Evolutionary conservation across 2,888 invertebrate species (phyloP).

Genomic region (Trichogramma evanescens): DNA sequence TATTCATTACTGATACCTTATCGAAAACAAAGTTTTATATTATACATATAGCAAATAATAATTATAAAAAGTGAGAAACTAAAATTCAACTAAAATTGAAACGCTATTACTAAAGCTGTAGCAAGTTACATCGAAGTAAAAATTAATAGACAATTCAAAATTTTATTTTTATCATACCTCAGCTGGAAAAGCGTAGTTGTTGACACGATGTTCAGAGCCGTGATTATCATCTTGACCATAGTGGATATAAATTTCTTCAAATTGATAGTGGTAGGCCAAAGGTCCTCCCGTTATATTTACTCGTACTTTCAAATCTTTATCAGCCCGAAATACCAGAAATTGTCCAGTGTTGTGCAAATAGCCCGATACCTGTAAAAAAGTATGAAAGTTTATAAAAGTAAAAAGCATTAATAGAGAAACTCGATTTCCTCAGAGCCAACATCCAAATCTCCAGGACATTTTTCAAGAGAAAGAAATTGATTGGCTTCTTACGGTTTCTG

Average conservation of each 20-base stretch:
- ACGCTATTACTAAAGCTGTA: neutral
- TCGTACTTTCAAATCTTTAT: conserved; percentile 82
- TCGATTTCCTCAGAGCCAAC: too few species aligned
- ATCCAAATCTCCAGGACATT: too few species aligned
- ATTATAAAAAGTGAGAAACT: neutral
- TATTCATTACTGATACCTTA: neutral
- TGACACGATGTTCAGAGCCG: conserved; percentile 94
- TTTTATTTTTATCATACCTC: conserved; percentile 62
- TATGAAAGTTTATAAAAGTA: neutral
- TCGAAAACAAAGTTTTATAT: neutral
- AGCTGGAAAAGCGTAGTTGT: conserved; percentile 91
- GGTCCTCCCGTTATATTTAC: conserved; percentile 96
- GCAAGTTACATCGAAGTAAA: neutral
- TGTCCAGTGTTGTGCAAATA: conserved; percentile 89
- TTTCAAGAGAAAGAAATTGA: too few species aligned
- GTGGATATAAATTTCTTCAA: conserved; percentile 92
- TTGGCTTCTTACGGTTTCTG: too few species aligned
- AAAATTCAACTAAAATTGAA: neutral
- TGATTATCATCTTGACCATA: conserved; percentile 82
- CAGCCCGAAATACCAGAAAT: conserved; percentile 83
- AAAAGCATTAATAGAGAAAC: too few species aligned
- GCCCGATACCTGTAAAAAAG: conserved; percentile 68
- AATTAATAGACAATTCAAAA: neutral
- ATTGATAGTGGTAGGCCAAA: conserved; percentile 89
- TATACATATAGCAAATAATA: neutral